Base-by-base conservation (phyloP, 2,797 vertebrate genomes). In the Sylvilagus floridanus region DNA sequence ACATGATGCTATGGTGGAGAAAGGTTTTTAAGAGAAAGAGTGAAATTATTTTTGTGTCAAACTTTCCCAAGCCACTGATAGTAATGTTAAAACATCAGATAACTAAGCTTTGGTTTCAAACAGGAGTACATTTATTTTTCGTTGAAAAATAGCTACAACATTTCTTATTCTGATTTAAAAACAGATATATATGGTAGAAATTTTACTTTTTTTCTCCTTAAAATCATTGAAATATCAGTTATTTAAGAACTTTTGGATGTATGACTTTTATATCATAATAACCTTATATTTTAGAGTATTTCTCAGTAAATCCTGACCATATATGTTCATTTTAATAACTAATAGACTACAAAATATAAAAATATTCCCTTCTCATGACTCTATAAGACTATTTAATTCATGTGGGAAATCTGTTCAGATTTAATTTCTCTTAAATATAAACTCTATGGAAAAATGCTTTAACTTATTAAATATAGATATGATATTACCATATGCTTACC, bases 361-460 rank as follows among this genome's bases (percentile, higher is more conserved):
- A 47, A 7, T 47, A 87, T 87, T 89, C 88, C 7, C 79, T 28
- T 91, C 21, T 19, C 52, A 82, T 84, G 78, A 42, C 21, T 63
- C 9, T 93, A 1, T 47, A 72, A n/a, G 26, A 1, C 2, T 57
- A 73, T 78, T 66, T 47, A 76, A 68, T 93, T 82, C 93, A 9
- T 24, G 1, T 50, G 35, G n/a, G 3, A 19, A 85, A 84, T 92
- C 62, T 90, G 7, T 24, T 91, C 90, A 91, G 22, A 68, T 14
- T 88, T 37, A 66, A 5, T 94, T 91, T 89, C 26, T 82, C 75
- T 19, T 13, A 93, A 90, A 88, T 50, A 54, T n/a, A 87, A 47
- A 7, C 13, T 89, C 1, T 88, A 54, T 88, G 30, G 87, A 88
- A 86, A 78, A 6, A 50, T 5, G 54, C 0, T 21, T 82, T 77